Evolutionary conservation across 2,888 invertebrate genomes (phyloP).

Genomic region (Pyrochroa serraticornis): DNA sequence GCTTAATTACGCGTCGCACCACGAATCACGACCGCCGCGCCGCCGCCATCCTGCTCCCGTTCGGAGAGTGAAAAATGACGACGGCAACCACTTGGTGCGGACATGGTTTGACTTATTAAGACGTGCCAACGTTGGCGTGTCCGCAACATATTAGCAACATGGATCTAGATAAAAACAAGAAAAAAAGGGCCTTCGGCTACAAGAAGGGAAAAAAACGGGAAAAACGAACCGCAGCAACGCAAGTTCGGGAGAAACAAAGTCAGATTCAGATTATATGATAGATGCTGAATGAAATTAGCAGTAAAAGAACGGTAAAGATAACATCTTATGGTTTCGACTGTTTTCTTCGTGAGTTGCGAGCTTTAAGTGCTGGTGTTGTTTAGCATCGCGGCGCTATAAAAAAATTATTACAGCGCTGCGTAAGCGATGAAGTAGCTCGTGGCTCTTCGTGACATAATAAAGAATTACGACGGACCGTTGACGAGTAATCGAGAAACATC

Average conservation of each 20-base stretch:
- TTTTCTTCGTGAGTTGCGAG: slow-evolving; percentile 2
- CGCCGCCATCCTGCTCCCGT: neutral
- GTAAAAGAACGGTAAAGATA: slow-evolving; percentile 15
- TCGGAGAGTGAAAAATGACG: slow-evolving; percentile 24
- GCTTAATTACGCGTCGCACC: slow-evolving; percentile 45
- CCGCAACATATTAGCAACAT: neutral
- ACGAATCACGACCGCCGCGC: slow-evolving; percentile 21
- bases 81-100: slow-evolving; percentile 17
- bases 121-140: neutral
- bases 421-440: no score
- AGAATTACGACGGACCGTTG: no score
- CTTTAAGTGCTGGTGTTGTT: no score
- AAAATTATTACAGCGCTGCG: no score
- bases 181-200: neutral
- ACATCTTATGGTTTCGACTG: slow-evolving; percentile 3
- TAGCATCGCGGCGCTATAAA: no score
- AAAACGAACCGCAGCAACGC: slow-evolving; percentile 2
- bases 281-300: slow-evolving; percentile 17
- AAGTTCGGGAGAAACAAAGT: slow-evolving; percentile 5
- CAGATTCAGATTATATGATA: slow-evolving; percentile 16
- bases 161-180: slow-evolving; percentile 1
- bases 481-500: no score
- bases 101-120: slow-evolving; percentile 15
- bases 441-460: no score
- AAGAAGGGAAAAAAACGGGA: neutral